phyloP scores from a whole-genome alignment of 2,888 invertebrate species.

The Loripinus fragilis region DNA sequence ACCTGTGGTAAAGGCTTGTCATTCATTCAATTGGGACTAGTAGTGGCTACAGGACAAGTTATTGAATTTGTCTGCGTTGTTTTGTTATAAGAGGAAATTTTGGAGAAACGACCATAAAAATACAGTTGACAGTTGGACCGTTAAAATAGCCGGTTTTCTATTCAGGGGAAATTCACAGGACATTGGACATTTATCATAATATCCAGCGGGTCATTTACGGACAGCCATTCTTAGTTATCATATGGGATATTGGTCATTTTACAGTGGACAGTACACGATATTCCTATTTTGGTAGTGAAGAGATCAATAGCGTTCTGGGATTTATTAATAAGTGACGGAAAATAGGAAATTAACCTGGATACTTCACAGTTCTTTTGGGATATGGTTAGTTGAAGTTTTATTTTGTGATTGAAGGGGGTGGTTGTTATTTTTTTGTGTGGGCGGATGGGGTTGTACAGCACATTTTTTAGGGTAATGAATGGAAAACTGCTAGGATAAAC shows the following conservation, averaged over 20 bases:
- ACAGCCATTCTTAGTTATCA: neutral
- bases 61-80: neutral
- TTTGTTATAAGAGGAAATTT: neutral
- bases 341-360: slow-evolving; percentile 2
- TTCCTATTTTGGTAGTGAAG: slow-evolving; percentile 6
- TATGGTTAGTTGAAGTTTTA: slow-evolving; percentile 10
- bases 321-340: slow-evolving; percentile 5
- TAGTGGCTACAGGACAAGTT: neutral
- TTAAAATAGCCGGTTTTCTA: slow-evolving; percentile 15
- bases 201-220: slow-evolving; percentile 10
- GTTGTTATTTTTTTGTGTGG: too few species aligned
- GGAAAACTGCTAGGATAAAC: too few species aligned
- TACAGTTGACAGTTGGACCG: slow-evolving; percentile 1
- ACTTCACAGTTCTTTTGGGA: slow-evolving; percentile 1
- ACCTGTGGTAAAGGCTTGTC: slow-evolving; percentile 11
- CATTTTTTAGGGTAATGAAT: too few species aligned
- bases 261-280: neutral
- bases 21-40: neutral
- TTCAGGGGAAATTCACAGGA: slow-evolving; percentile 17
- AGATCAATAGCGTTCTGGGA: neutral
- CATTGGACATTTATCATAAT: slow-evolving; percentile 16
- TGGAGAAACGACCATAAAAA: neutral
- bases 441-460: too few species aligned
- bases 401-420: neutral
- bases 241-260: slow-evolving; percentile 11